Evolutionary conservation across 2,113 vertebrate genomes (phyloP).

Genomic region (Ictalurus punctatus): DNA sequence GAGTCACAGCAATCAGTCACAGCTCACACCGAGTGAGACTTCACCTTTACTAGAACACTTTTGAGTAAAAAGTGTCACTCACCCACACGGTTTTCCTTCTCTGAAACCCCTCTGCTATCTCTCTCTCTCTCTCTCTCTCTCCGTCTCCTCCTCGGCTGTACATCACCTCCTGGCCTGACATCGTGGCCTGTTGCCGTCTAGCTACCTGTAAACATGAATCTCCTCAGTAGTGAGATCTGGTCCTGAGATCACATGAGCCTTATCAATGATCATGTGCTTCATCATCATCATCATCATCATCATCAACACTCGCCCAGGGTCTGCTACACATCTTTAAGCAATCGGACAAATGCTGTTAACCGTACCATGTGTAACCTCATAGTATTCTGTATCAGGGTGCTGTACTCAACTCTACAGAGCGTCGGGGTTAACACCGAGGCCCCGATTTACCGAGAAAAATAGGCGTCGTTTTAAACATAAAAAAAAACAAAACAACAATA

Average conservation of each 20-base stretch:
- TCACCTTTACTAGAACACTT: neutral
- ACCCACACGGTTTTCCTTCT: neutral
- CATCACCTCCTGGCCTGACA: neutral
- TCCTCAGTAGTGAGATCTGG: constrained; percentile 15
- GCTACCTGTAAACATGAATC: constrained; percentile 9
- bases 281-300: neutral
- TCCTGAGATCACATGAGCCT: constrained; percentile 25
- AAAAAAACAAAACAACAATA: neutral
- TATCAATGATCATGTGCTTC: constrained; percentile 39
- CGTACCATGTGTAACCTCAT: constrained; percentile 48
- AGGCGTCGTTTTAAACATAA: neutral
- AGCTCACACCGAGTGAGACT: neutral
- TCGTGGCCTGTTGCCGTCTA: neutral
- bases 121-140: neutral
- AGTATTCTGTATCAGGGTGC: constrained; percentile 35
- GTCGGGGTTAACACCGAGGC: neutral
- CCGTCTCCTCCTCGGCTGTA: constrained; percentile 20
- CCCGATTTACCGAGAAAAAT: neutral
- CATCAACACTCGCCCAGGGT: neutral
- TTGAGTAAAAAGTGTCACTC: neutral
- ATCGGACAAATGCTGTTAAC: constrained; percentile 52
- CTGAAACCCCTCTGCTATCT: neutral
- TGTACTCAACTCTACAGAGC: neutral
- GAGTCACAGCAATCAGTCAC: neutral
- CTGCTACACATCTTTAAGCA: constrained; percentile 29